phyloP scores from a whole-genome alignment of 2,113 vertebrate species.

The Oceanites oceanicus region DNA sequence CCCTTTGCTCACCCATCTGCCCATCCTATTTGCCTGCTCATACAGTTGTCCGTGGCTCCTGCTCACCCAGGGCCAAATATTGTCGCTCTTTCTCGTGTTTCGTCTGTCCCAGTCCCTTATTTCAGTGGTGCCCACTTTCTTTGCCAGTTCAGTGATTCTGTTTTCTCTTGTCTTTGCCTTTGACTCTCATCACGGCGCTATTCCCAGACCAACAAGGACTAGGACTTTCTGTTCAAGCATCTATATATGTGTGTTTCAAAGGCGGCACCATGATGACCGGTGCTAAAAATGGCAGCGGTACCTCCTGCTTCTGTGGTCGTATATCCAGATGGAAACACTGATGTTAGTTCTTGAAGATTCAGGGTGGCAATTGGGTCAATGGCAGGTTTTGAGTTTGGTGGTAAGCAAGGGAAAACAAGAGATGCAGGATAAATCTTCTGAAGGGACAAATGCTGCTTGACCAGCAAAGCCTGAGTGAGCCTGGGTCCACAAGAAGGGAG shows the following conservation, averaged over 20 bases:
- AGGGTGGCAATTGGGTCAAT: not conserved
- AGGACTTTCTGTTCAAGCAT: not conserved
- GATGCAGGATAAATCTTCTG: not conserved
- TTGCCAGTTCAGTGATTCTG: not conserved
- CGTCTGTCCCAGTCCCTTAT: not conserved
- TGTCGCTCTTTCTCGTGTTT: fast-evolving
- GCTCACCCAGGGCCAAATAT: not conserved
- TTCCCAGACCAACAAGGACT: not conserved
- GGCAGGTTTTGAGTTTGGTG: not conserved
- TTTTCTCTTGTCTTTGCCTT: not conserved
- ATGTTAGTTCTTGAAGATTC: not conserved
- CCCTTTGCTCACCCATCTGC: not conserved
- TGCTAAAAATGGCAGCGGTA: not conserved
- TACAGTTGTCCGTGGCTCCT: not conserved
- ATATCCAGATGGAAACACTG: not conserved
- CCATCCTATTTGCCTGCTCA: not conserved
- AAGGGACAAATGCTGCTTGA: not conserved
- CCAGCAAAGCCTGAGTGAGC: not conserved
- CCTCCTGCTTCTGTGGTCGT: not conserved
- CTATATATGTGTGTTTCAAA: not conserved
- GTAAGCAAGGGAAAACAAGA: not conserved
- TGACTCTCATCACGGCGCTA: not conserved
- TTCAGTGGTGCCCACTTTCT: not conserved
- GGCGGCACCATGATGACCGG: fast-evolving
- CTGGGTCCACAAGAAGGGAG: not conserved